Percentiles rank a stretch among this genome's conserved stretches.
These are phyloP conservation scores for Turnix velox DNA, from an alignment of 2,113 vertebrate species.

Conservation along the genomic window DNA sequence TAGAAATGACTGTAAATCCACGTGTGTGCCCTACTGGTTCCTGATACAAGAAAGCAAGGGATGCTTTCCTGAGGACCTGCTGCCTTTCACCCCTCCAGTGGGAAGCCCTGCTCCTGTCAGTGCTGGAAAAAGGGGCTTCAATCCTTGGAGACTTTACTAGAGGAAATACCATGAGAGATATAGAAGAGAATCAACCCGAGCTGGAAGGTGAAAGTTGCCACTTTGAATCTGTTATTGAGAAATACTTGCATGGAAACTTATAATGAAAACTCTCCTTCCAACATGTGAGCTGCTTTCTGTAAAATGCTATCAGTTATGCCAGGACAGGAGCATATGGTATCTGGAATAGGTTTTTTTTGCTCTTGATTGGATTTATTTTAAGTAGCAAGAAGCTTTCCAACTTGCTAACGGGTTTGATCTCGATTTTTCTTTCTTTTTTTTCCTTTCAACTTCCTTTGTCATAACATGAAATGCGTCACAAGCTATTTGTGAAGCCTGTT, in stretches of 20 bases:
- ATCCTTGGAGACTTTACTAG: background rate
- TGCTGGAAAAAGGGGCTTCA: background rate
- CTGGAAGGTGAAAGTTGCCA: background rate
- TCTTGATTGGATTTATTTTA: background rate
- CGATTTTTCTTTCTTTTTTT: background rate
- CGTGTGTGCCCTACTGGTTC: fast-evolving
- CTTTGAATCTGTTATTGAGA: background rate
- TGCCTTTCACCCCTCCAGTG: background rate
- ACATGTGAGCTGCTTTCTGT: background rate
- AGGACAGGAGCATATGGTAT: background rate
- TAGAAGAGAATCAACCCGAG: background rate
- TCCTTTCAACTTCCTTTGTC: background rate
- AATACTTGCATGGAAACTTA: background rate
- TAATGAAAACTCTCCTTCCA: background rate
- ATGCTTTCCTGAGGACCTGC: background rate
- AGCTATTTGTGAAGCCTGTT: background rate
- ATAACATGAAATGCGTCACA: background rate
- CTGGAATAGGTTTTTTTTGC: background rate
- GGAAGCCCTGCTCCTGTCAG: background rate
- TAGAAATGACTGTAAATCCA: background rate
- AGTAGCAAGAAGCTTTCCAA: background rate
- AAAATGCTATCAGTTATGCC: background rate
- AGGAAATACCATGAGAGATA: background rate
- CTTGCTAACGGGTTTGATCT: background rate
- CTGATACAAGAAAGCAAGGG: background rate